Conservation (phyloP, 2,888 invertebrate genomes). For the Nemoura dubitans region DNA sequence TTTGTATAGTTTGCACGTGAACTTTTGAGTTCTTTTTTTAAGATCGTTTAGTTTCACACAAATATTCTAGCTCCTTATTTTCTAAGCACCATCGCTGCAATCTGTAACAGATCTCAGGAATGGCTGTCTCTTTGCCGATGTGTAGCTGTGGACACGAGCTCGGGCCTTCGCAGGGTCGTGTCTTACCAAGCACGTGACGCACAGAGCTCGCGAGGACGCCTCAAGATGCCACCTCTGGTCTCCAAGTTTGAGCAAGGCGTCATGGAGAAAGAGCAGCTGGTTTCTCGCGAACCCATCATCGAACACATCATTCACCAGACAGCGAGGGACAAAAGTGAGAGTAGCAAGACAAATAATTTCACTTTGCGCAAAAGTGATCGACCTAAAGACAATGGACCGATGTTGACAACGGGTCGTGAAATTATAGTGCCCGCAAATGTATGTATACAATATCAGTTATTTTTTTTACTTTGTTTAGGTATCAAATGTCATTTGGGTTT, state of each 20-base stretch:
- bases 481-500: no score
- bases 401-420: background rate
- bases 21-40: no score
- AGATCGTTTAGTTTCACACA: no score
- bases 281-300: background rate
- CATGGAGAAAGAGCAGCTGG: background rate
- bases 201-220: slow-evolving; percentile 41
- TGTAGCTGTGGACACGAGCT: background rate
- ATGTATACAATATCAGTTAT: background rate
- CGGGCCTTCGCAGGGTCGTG: background rate
- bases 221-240: slow-evolving; percentile 48
- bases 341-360: background rate
- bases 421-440: background rate
- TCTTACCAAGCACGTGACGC: slow-evolving; percentile 14
- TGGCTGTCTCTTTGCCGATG: no score
- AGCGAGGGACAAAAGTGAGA: background rate
- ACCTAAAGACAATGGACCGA: background rate
- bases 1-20: no score
- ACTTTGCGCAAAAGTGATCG: background rate
- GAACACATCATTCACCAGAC: background rate
- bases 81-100: no score
- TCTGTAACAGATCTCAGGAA: no score
- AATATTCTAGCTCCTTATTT: no score
- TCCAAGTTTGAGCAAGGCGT: background rate
- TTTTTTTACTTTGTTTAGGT: no score